These are phyloP conservation scores for Platichthys flesus DNA, from an alignment of 2,113 vertebrate genomes.

Conservation along the genomic window DNA sequence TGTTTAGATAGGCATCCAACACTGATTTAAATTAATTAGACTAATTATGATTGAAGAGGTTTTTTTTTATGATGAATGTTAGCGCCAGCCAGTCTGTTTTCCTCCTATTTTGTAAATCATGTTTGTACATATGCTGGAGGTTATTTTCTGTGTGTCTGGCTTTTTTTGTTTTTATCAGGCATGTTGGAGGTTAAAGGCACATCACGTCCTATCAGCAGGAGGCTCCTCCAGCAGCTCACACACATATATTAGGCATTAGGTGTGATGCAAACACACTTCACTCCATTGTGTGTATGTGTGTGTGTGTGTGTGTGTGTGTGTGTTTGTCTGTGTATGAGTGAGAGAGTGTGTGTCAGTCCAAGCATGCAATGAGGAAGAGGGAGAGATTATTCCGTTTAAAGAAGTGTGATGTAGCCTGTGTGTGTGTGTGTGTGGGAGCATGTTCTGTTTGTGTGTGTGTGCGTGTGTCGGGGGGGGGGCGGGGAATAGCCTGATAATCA, in stretches of 20 bases:
- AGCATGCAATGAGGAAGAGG: constrained; percentile 7
- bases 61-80: constrained; percentile 64
- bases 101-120: constrained; percentile 30
- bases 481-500: constrained; percentile 90
- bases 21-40: constrained; percentile 82
- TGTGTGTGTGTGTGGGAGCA: not conserved
- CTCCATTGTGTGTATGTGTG: constrained; percentile 28
- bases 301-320: not conserved
- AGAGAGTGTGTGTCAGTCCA: not conserved
- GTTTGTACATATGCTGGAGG: constrained; percentile 61
- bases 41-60: constrained; percentile 80
- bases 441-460: constrained; percentile 18
- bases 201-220: constrained; percentile 42
- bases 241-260: constrained; percentile 48
- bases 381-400: constrained; percentile 52
- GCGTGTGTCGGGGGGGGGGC: constrained; percentile 63
- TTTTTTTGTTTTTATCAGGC: constrained; percentile 46
- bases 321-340: constrained; percentile 2
- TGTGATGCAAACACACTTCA: constrained; percentile 56
- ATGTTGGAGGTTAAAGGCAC: constrained; percentile 77
- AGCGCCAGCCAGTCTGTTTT: constrained; percentile 32
- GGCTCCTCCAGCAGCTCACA: constrained; percentile 35
- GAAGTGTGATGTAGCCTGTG: constrained; percentile 38
- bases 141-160: constrained; percentile 64
- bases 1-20: constrained; percentile 78